Evolutionary conservation across 2,888 invertebrate genomes (phyloP).

Genomic region (Pterostichus niger): DNA sequence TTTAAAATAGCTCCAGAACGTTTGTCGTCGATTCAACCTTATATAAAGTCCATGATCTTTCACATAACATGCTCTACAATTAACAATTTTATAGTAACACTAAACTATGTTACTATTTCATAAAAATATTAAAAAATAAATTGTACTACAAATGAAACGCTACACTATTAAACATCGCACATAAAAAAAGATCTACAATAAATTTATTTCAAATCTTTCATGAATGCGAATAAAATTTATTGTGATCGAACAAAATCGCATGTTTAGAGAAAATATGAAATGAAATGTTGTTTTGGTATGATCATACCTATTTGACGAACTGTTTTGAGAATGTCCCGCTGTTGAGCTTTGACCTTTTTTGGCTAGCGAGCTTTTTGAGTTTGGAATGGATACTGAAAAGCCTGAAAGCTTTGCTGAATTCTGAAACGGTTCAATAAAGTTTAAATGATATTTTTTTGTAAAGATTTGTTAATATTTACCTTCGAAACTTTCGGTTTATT

Average conservation of each 20-base stretch:
- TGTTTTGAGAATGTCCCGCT: slow-evolving; percentile 73
- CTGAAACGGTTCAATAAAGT: slow-evolving; percentile 70
- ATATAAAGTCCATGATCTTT: slow-evolving; percentile 35
- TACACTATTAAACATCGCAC: slow-evolving; percentile 55
- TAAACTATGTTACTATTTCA: slow-evolving; percentile 53
- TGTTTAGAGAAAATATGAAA: slow-evolving; percentile 54
- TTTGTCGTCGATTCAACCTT: background rate
- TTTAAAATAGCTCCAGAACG: too few species aligned
- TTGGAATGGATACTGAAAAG: slow-evolving; percentile 74
- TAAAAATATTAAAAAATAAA: slow-evolving; percentile 43
- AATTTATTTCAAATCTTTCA: slow-evolving; percentile 31
- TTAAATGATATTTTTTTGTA: background rate
- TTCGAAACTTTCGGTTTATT: slow-evolving; percentile 85
- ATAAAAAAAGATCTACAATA: slow-evolving; percentile 53
- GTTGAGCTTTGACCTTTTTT: slow-evolving; percentile 75
- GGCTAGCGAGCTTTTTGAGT: slow-evolving; percentile 74
- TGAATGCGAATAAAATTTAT: slow-evolving; percentile 48
- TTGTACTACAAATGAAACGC: slow-evolving; percentile 46
- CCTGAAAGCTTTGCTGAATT: slow-evolving; percentile 75
- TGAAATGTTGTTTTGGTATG: background rate
- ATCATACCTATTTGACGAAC: slow-evolving; percentile 73
- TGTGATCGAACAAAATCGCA: slow-evolving; percentile 64
- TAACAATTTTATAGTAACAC: slow-evolving; percentile 52
- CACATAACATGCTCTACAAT: slow-evolving; percentile 57
- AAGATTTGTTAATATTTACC: slow-evolving; percentile 75